phyloP scores from a whole-genome alignment of 2,888 invertebrate genomes.

The Anthrax anthrax region DNA sequence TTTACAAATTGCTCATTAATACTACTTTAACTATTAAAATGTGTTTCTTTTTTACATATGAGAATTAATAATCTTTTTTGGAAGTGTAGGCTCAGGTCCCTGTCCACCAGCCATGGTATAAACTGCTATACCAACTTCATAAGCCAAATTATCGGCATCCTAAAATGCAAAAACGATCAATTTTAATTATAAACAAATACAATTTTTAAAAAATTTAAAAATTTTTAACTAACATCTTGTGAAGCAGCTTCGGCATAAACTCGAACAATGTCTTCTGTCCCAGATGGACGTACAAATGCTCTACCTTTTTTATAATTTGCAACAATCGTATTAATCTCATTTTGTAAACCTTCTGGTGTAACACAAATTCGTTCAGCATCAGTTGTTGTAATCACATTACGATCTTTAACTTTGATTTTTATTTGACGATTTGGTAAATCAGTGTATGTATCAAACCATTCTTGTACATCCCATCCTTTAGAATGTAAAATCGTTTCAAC shows the following conservation, averaged over 20 bases:
- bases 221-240: constrained; percentile 36
- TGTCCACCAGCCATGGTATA: constrained; percentile 67
- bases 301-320: constrained; percentile 55
- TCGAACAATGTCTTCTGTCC: constrained; percentile 92
- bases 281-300: constrained; percentile 89
- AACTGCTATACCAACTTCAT: constrained; percentile 61
- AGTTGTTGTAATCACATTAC: constrained; percentile 68
- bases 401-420: constrained; percentile 79
- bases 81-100: constrained; percentile 43
- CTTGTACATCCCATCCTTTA: constrained; percentile 59
- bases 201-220: constrained; percentile 1
- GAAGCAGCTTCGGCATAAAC: constrained; percentile 91
- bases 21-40: too few relatives aligned
- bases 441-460: constrained; percentile 69
- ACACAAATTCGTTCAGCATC: constrained; percentile 76
- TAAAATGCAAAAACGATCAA: constrained; percentile 16
- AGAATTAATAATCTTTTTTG: constrained; percentile 22
- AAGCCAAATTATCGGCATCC: constrained; percentile 55
- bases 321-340: constrained; percentile 58
- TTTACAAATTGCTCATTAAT: too few relatives aligned
- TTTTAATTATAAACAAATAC: constrained; percentile 1
- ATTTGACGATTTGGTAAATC: constrained; percentile 81
- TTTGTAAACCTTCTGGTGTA: constrained; percentile 71
- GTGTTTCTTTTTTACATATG: constrained; percentile 20
- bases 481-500: constrained; percentile 81